Percentiles rank a stretch among this genome's conserved stretches.
Evolutionary conservation across 2,888 invertebrate genomes (phyloP).

Genomic region (Apodemia hepburni): DNA sequence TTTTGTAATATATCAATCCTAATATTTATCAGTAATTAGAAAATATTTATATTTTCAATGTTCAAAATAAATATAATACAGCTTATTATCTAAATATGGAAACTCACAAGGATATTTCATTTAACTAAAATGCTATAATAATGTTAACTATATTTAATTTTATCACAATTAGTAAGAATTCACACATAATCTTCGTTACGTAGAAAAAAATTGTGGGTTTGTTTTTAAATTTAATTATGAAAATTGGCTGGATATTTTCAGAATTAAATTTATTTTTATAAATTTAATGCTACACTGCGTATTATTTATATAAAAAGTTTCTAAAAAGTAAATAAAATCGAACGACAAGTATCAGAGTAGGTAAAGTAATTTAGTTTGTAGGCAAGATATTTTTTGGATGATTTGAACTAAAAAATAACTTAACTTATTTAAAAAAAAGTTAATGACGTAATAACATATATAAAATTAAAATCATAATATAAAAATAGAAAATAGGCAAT

Average conservation of each 20-base stretch:
- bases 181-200: not conserved
- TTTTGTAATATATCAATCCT: slow-evolving; percentile 17
- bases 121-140: not conserved
- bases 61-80: slow-evolving; percentile 16
- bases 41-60: slow-evolving; percentile 26
- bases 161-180: not conserved
- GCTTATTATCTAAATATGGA: slow-evolving; percentile 22
- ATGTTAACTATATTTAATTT: not conserved
- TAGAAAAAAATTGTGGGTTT: not conserved
- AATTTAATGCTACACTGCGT: too few relatives aligned
- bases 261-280: slow-evolving; percentile 40
- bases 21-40: slow-evolving; percentile 52
- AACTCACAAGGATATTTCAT: slow-evolving; percentile 30
- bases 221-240: slow-evolving; percentile 47
- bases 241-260: slow-evolving; percentile 62
- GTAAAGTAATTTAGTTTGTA: too few relatives aligned
- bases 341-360: not conserved
- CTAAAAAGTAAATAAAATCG: too few relatives aligned
- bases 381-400: too few relatives aligned
- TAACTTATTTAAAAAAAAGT: not conserved
- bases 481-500: too few relatives aligned
- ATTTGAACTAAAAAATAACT: not conserved
- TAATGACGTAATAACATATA: too few relatives aligned
- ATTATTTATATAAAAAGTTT: too few relatives aligned
- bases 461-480: not conserved